Conservation (phyloP, 2,797 vertebrate species). For the Spinibarbus caldwelli region DNA sequence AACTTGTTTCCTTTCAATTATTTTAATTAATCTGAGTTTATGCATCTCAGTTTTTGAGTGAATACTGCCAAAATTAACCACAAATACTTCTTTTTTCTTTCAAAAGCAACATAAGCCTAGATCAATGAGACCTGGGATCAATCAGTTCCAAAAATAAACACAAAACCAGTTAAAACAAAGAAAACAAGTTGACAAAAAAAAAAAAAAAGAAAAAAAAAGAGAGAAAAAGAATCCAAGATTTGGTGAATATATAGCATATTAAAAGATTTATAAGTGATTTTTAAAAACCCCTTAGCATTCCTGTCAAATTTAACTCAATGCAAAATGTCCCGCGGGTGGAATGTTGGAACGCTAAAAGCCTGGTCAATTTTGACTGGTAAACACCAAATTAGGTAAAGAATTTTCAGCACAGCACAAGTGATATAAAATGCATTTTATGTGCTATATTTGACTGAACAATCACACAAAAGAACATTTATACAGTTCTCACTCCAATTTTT, state of each 20-base stretch:
- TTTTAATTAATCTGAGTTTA: background rate
- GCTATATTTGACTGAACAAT: background rate
- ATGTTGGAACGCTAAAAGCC: too few relatives aligned
- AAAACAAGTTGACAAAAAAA: background rate
- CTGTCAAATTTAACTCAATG: too few relatives aligned
- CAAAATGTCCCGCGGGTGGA: too few relatives aligned
- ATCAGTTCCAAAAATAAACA: background rate
- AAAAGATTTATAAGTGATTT: background rate
- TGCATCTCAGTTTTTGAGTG: background rate
- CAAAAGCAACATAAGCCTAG: background rate
- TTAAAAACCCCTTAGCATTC: too few relatives aligned
- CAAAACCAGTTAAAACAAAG: background rate
- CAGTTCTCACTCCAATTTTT: background rate
- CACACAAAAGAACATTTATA: background rate
- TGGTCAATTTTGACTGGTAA: background rate
- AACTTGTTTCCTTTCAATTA: background rate
- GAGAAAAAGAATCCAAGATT: background rate
- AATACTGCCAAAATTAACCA: background rate
- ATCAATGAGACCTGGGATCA: background rate
- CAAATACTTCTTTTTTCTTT: background rate
- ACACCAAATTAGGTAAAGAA: background rate
- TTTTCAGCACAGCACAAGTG: too few relatives aligned
- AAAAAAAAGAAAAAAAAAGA: too few relatives aligned
- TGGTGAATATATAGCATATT: background rate
- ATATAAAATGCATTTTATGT: background rate